Percentiles rank a stretch among this genome's conserved stretches.
Evolutionary conservation across 2,797 vertebrate species (phyloP).

Genomic region (Odontamblyopus lacepedii): DNA sequence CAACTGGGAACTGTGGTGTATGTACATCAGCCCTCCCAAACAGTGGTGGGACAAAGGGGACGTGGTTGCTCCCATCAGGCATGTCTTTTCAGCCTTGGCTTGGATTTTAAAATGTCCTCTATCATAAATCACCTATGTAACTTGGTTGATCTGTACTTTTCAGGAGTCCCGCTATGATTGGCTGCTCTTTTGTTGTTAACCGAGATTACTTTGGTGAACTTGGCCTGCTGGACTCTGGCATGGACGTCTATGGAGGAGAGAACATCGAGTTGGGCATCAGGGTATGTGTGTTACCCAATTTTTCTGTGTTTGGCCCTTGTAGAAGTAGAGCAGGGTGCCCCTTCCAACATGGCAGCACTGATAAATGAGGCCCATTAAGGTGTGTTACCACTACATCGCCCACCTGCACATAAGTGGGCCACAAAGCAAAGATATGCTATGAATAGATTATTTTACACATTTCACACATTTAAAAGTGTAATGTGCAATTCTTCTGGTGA

Average conservation of each 20-base stretch:
- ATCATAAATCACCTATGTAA: neutral
- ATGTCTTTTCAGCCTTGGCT: constrained; percentile 1
- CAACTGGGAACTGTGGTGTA: constrained; percentile 99
- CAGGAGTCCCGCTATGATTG: constrained; percentile 97
- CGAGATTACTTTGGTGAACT: constrained; percentile 93
- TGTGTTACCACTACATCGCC: constrained; percentile 49
- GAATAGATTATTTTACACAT: constrained; percentile 9
- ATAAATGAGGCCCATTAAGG: constrained; percentile 65
- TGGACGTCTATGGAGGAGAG: constrained; percentile 98
- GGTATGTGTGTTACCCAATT: constrained; percentile 81
- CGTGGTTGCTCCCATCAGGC: constrained; percentile 93
- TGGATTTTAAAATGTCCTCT: neutral
- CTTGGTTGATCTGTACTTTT: constrained; percentile 3
- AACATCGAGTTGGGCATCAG: constrained; percentile 99
- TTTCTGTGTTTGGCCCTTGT: constrained; percentile 32
- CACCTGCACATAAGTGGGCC: constrained; percentile 58
- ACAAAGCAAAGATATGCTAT: constrained; percentile 21
- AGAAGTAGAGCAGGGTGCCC: constrained; percentile 51
- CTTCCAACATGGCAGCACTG: constrained; percentile 42
- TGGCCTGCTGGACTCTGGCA: constrained; percentile 92
- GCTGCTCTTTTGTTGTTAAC: constrained; percentile 95
- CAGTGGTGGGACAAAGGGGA: constrained; percentile 97
- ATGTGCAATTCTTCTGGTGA: neutral
- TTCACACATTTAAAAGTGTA: neutral
- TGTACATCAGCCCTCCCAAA: constrained; percentile 96